Percentiles rank a stretch among this genome's conserved stretches.
Evolutionary conservation across 2,113 vertebrate species (phyloP).

Genomic region (Nothobranchius furzeri): DNA sequence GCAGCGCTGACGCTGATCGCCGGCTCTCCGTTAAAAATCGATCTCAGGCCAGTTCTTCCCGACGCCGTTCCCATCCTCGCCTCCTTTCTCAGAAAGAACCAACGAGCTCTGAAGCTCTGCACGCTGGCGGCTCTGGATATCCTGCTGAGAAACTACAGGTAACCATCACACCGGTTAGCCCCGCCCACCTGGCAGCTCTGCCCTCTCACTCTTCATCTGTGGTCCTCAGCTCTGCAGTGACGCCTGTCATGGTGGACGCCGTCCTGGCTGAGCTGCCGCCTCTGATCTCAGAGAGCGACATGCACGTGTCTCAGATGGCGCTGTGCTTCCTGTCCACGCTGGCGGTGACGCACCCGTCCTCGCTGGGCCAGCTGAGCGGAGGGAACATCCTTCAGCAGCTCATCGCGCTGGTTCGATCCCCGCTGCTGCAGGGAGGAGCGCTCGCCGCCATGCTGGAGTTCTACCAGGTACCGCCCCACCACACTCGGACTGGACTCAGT

Average conservation of each 20-base stretch:
- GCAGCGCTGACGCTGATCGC: slow-evolving; percentile 93
- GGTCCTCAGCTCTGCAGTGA: slow-evolving; percentile 77
- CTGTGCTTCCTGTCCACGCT: slow-evolving; percentile 97
- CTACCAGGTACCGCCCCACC: slow-evolving; percentile 80
- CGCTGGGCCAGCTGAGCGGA: slow-evolving; percentile 92
- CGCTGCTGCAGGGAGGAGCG: slow-evolving; percentile 94
- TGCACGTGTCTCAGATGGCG: slow-evolving; percentile 99
- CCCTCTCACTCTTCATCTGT: neutral
- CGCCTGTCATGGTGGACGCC: slow-evolving; percentile 96
- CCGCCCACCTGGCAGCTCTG: neutral
- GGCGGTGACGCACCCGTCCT: slow-evolving; percentile 96
- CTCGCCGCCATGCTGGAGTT: slow-evolving; percentile 98
- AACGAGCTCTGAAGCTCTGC: slow-evolving; percentile 94
- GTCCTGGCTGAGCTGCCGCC: slow-evolving; percentile 96
- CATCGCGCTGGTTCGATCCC: slow-evolving; percentile 92
- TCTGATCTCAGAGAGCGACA: slow-evolving; percentile 97
- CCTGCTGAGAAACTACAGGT: slow-evolving; percentile 96
- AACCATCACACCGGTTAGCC: neutral
- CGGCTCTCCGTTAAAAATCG: slow-evolving; percentile 93
- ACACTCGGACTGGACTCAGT: neutral
- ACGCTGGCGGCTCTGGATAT: slow-evolving; percentile 95
- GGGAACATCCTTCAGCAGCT: slow-evolving; percentile 93
- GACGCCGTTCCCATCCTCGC: slow-evolving; percentile 98
- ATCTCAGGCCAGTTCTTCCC: slow-evolving; percentile 90
- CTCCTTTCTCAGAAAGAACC: slow-evolving; percentile 97